Conservation (phyloP, 2,797 vertebrate genomes). For the Smutsia temminckii region DNA sequence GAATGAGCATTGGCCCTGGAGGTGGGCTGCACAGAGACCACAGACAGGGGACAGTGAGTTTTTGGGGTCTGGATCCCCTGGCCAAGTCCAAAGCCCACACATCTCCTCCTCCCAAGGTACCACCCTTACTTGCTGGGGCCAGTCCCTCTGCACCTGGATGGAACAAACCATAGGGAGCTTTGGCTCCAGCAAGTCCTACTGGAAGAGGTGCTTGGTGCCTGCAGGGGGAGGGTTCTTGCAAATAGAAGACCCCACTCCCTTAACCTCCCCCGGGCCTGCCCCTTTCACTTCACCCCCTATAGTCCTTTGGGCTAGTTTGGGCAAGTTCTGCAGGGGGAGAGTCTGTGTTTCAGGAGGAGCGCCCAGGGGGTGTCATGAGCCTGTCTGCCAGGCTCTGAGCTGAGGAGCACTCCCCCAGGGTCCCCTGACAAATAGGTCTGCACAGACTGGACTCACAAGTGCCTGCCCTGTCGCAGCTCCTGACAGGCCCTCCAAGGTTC, state of each 20-base stretch:
- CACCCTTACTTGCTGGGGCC: not conserved
- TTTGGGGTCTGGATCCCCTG: not conserved
- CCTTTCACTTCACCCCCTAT: accelerated
- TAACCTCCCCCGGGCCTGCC: not conserved
- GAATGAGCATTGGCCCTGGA: not conserved
- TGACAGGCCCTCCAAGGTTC: not conserved
- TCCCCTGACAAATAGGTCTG: not conserved
- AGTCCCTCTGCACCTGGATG: not conserved
- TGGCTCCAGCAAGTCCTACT: not conserved
- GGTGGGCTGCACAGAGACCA: not conserved
- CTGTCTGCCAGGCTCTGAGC: not conserved
- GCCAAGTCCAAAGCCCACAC: not conserved
- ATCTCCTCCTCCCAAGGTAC: accelerated
- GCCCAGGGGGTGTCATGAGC: accelerated
- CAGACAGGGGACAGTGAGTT: not conserved
- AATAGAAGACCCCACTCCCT: not conserved
- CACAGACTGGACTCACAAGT: not conserved
- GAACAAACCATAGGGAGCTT: not conserved
- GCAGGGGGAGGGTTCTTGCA: not conserved
- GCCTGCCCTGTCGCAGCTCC: not conserved
- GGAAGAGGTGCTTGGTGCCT: not conserved
- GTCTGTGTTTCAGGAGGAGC: not conserved
- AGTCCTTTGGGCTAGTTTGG: not conserved
- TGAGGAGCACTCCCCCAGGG: not conserved
- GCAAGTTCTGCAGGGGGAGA: not conserved